A percentile compares a stretch with the other conserved stretches of the same genome.
Evolutionary conservation across 2,888 invertebrate genomes (phyloP).

Genomic region (Eueremaeus valkanovi): DNA sequence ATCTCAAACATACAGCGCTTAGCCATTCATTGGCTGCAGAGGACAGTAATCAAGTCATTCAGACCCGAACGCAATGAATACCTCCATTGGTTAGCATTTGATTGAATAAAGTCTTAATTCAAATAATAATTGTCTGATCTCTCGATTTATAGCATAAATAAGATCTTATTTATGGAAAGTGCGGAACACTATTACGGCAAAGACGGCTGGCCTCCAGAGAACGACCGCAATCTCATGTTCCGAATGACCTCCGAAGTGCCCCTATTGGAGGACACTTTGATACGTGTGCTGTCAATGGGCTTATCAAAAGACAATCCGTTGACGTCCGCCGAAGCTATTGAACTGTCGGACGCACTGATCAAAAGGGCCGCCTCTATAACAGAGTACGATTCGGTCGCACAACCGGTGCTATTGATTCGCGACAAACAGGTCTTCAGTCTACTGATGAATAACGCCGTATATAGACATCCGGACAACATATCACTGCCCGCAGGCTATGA

Average conservation of each 20-base stretch:
- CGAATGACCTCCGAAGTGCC: conserved; percentile 83
- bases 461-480: conserved; percentile 89
- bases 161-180: conserved; percentile 54
- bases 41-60: conserved; percentile 69
- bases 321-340: conserved; percentile 74
- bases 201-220: conserved; percentile 80
- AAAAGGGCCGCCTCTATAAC: conserved; percentile 76
- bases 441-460: conserved; percentile 82
- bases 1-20: conserved; percentile 70
- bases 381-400: conserved; percentile 57
- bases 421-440: conserved; percentile 74
- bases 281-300: conserved; percentile 77
- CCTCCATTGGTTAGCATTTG: conserved; percentile 56
- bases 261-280: conserved; percentile 73
- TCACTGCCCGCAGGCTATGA: conserved; percentile 74
- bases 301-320: conserved; percentile 65
- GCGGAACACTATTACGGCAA: conserved; percentile 64
- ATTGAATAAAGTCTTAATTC: conserved; percentile 44
- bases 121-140: conserved; percentile 51
- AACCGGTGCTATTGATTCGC: conserved; percentile 45
- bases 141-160: conserved; percentile 46
- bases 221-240: conserved; percentile 69
- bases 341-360: conserved; percentile 77
- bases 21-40: conserved; percentile 81
- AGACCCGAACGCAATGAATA: conserved; percentile 68